Conservation (phyloP, 2,888 invertebrate species). For the Nowickia ferox region DNA sequence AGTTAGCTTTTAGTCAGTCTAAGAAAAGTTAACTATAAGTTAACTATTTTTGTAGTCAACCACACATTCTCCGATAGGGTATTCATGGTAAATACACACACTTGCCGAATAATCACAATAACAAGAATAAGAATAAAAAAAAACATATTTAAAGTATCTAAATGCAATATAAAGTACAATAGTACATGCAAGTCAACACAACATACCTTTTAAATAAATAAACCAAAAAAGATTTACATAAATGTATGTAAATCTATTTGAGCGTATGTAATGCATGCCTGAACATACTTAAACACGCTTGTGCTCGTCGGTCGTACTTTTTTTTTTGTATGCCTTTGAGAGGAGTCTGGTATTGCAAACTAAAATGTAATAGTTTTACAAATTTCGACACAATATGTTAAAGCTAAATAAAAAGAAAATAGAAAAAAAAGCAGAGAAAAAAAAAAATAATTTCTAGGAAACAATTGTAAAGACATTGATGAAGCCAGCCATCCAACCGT, state of each 20-base stretch:
- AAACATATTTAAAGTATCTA: conserved; percentile 42
- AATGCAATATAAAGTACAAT: conserved; percentile 14
- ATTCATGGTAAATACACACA: no score
- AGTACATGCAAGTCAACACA: neutral
- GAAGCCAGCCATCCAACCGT: conserved; percentile 50
- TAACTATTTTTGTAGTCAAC: no score
- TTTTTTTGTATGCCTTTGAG: conserved; percentile 24
- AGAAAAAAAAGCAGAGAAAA: no score
- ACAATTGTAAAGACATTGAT: conserved; percentile 61
- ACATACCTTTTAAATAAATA: conserved; percentile 45
- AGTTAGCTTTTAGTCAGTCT: no score
- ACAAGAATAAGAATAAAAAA: neutral
- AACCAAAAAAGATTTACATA: neutral
- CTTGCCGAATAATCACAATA: conserved; percentile 46
- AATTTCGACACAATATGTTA: conserved; percentile 57
- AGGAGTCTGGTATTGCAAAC: conserved; percentile 36
- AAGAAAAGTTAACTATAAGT: no score
- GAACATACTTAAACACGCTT: conserved; percentile 40
- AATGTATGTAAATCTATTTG: conserved; percentile 26
- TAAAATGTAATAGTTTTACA: conserved; percentile 57
- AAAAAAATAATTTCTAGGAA: conserved; percentile 54
- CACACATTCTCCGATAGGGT: no score
- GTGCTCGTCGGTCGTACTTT: neutral
- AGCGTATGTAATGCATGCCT: conserved; percentile 59
- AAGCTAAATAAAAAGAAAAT: neutral